Evolutionary conservation across 2,797 vertebrate species (phyloP).

Genomic region (Alcedo quadribrachys): DNA sequence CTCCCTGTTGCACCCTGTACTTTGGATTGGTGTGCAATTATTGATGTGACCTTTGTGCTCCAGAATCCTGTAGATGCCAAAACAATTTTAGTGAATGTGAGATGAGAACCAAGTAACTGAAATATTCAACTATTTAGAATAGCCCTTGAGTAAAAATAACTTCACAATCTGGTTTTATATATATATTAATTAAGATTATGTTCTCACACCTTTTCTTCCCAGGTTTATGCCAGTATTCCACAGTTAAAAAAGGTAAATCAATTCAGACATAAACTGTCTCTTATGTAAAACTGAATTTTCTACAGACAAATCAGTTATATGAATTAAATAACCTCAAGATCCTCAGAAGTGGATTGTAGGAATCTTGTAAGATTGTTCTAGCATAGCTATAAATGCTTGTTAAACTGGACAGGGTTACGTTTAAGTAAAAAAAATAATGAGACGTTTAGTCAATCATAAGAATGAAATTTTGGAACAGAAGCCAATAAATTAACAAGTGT

Average conservation of each 20-base stretch:
- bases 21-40: background rate
- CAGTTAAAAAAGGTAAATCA: background rate
- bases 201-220: background rate
- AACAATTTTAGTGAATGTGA: background rate
- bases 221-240: background rate
- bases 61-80: background rate
- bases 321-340: background rate
- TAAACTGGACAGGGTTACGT: background rate
- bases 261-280: background rate
- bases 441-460: background rate
- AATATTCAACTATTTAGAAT: background rate
- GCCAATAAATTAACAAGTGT: background rate
- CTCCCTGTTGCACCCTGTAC: accelerated
- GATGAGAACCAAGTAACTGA: background rate
- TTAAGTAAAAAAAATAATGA: background rate
- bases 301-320: background rate
- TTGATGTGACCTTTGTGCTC: background rate
- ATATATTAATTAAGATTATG: background rate
- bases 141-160: background rate
- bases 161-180: background rate
- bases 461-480: background rate
- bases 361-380: background rate
- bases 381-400: background rate
- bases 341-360: background rate
- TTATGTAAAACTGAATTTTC: background rate